phyloP scores from a whole-genome alignment of 2,113 vertebrate genomes.

The human region DNA sequence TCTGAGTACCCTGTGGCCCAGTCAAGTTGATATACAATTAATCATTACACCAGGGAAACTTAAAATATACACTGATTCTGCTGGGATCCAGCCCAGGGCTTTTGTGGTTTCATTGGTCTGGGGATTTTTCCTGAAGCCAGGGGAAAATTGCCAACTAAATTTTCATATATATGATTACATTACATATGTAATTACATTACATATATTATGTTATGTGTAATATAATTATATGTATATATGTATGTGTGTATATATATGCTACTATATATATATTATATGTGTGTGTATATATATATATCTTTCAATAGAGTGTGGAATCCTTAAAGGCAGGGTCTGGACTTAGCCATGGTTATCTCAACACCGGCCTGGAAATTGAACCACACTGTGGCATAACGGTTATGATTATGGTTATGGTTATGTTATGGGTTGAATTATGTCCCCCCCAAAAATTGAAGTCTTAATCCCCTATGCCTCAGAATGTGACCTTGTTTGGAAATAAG shows the following conservation, averaged over 20 bases:
- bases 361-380: not conserved
- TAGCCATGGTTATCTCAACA: not conserved
- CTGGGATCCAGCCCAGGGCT: not conserved
- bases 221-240: no score
- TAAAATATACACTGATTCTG: not conserved
- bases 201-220: no score
- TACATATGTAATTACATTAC: no score
- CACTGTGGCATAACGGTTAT: not conserved
- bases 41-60: not conserved
- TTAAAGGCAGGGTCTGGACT: not conserved
- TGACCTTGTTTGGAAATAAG: not conserved
- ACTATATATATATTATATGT: no score
- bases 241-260: no score
- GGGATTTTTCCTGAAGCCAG: not conserved
- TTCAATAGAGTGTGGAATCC: not conserved
- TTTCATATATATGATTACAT: no score
- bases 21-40: not conserved
- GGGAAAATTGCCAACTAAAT: no score
- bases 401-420: no score
- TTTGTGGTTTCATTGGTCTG: not conserved
- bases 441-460: not conserved
- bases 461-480: not conserved
- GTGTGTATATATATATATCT: rapidly evolving
- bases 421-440: not conserved
- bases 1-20: not conserved